phyloP scores from a whole-genome alignment of 2,797 vertebrate species.

The Lindbergichthys nudifrons region DNA sequence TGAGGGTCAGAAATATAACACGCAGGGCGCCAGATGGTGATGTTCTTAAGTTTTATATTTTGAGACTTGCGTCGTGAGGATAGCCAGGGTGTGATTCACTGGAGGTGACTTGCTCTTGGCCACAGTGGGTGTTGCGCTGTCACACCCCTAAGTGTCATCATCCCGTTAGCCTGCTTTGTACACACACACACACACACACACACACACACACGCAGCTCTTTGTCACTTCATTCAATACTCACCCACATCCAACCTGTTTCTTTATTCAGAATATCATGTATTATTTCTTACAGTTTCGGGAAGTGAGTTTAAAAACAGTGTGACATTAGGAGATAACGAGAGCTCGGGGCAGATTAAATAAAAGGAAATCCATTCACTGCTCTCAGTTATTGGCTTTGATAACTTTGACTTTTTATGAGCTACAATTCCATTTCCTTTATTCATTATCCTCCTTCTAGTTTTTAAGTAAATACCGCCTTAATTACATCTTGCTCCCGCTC shows the following conservation, averaged over 20 bases:
- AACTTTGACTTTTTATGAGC: slow-evolving; percentile 54
- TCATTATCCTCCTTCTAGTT: slow-evolving; percentile 11
- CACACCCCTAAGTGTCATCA: slow-evolving; percentile 76
- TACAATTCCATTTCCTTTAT: slow-evolving; percentile 32
- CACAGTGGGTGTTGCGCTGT: slow-evolving; percentile 65
- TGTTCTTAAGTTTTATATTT: slow-evolving; percentile 58
- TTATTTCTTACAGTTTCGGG: slow-evolving; percentile 14
- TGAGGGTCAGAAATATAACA: slow-evolving; percentile 35
- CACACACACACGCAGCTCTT: slow-evolving; percentile 10
- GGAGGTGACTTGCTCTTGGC: slow-evolving; percentile 64
- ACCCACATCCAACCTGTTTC: slow-evolving; percentile 43
- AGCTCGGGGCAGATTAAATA: slow-evolving; percentile 24
- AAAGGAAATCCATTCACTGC: slow-evolving; percentile 35
- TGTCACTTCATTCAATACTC: slow-evolving; percentile 56
- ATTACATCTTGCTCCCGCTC: slow-evolving; percentile 22
- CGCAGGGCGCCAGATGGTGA: slow-evolving; percentile 52
- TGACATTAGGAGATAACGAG: slow-evolving; percentile 42
- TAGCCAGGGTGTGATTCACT: slow-evolving; percentile 45
- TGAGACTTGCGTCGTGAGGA: slow-evolving; percentile 13
- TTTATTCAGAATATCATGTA: slow-evolving; percentile 37
- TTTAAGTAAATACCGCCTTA: slow-evolving; percentile 39
- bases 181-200: slow-evolving; percentile 3
- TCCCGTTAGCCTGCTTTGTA: slow-evolving; percentile 68
- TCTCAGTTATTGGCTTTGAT: slow-evolving; percentile 43
- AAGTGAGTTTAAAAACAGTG: slow-evolving; percentile 27